Conservation (phyloP, 2,113 vertebrate genomes). For the Natator depressus region DNA sequence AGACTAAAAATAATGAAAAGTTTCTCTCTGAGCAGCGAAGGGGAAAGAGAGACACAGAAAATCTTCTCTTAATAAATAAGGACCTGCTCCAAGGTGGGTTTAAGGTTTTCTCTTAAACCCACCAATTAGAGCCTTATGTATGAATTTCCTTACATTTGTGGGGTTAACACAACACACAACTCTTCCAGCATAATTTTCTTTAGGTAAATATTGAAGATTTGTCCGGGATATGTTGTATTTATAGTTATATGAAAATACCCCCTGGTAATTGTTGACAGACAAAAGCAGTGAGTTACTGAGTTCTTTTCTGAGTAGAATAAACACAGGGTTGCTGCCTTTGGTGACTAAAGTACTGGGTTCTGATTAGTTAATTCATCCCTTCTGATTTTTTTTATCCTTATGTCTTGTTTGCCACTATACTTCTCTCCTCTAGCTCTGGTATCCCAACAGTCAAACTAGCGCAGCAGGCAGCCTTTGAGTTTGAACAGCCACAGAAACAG, state of each 20-base stretch:
- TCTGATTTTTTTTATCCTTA: not conserved
- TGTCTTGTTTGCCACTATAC: not conserved
- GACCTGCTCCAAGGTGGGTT: not conserved
- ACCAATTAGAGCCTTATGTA: not conserved
- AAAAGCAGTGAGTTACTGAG: not conserved
- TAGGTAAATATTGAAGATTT: not conserved
- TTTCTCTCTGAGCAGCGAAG: not conserved
- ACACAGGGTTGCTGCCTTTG: not conserved
- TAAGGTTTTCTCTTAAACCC: not conserved
- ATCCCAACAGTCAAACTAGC: not conserved
- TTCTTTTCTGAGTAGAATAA: not conserved
- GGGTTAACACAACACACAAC: not conserved
- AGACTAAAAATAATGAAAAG: not conserved
- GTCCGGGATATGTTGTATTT: not conserved
- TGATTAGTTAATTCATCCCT: slow-evolving; percentile 5
- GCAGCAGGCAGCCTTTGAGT: slow-evolving; percentile 21
- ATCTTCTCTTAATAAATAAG: not conserved
- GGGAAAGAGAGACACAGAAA: not conserved
- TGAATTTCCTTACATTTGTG: not conserved
- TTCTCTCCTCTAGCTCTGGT: slow-evolving; percentile 21
- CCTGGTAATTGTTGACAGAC: not conserved
- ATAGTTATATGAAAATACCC: not conserved
- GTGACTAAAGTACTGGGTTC: not conserved
- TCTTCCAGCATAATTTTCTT: slow-evolving; percentile 2
- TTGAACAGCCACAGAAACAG: not conserved